Base-by-base conservation (phyloP, 2,888 invertebrate genomes). In the Erannis defoliaria region DNA sequence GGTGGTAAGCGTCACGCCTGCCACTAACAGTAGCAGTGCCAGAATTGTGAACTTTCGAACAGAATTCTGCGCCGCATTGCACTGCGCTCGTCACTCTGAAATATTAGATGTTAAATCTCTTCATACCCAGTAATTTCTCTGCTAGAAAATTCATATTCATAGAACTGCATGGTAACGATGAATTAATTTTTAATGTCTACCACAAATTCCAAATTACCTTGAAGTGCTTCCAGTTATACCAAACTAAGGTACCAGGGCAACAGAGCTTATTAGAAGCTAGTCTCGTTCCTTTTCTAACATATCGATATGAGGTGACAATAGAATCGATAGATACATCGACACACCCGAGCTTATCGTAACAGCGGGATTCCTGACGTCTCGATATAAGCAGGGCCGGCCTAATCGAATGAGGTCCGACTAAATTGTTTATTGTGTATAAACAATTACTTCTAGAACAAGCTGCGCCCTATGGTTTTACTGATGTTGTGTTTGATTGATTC, bases 261-360 rank as follows among this genome's bases (percentile, higher is more conserved):
- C 37, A 50, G 18, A 5, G 49, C 29, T 6, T 26, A 48, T 29
- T 45, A 37, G 37, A 46, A 42, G 19, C 35, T 54, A 26, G 40
- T 33, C 33, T 23, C 42, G 26, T 49, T 49, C 35, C 29, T 45
- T 66, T 66, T 62, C 55, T 35, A 62, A 60, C 55, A 57, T 51
- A 66, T 55, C 63, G 55, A 43, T 66, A 66, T 58, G 62, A 59
- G 46, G 66, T 49, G 59, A 66, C 65, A 65, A 67, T 65, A 50
- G 6, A 40, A 54, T 18, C 54, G 19, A 50, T 53, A 31, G 38
- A 40, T 40, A 19, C 54, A 29, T 48, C 38, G 35, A 35, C 49
- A 35, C 49, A 19, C 23, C 35, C 18, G 23, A 21, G 12, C 14
- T 31, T 46, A 43, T 21, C 14, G 31, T 14, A 33, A 6, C 58